Conservation (phyloP, 2,888 invertebrate species). For the Pomacea canaliculata region DNA sequence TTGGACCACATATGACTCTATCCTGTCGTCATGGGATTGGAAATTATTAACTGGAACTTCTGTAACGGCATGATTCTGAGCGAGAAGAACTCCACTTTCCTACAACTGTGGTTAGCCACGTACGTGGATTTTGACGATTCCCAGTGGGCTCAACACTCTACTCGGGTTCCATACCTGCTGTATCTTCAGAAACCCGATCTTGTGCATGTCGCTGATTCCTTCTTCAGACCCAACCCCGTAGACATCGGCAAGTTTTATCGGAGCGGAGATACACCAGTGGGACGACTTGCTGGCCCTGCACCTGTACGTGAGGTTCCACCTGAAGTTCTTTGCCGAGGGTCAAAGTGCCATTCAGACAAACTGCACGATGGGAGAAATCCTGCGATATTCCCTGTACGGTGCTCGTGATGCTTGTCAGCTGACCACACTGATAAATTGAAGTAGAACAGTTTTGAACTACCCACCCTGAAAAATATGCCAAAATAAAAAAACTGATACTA, state of each 20-base stretch:
- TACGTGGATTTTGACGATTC: constrained; percentile 44
- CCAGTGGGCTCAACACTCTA: constrained; percentile 42
- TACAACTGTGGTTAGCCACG: constrained; percentile 49
- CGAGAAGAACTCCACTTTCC: constrained; percentile 43
- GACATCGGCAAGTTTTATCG: constrained; percentile 1
- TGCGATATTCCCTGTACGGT: constrained; percentile 4
- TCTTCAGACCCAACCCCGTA: constrained; percentile 22
- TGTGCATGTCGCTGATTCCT: constrained; percentile 27
- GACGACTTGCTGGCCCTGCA: constrained; percentile 3
- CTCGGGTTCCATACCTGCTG: constrained; percentile 40
- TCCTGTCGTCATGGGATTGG: constrained; percentile 53
- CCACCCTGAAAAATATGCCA: too few species aligned
- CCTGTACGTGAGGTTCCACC: constrained; percentile 3
- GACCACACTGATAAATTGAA: too few species aligned
- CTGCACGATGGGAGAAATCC: constrained; percentile 4
- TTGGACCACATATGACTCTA: constrained; percentile 48
- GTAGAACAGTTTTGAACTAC: too few species aligned
- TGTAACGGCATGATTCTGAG: constrained; percentile 58
- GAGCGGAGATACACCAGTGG: neutral
- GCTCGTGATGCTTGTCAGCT: neutral
- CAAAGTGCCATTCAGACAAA: neutral
- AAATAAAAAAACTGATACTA: too few species aligned
- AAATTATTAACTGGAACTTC: constrained; percentile 39
- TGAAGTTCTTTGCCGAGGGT: neutral
- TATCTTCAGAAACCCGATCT: constrained; percentile 32